Base-by-base conservation (phyloP, 2,797 vertebrate species). In the Lutjanus campechanus region DNA sequence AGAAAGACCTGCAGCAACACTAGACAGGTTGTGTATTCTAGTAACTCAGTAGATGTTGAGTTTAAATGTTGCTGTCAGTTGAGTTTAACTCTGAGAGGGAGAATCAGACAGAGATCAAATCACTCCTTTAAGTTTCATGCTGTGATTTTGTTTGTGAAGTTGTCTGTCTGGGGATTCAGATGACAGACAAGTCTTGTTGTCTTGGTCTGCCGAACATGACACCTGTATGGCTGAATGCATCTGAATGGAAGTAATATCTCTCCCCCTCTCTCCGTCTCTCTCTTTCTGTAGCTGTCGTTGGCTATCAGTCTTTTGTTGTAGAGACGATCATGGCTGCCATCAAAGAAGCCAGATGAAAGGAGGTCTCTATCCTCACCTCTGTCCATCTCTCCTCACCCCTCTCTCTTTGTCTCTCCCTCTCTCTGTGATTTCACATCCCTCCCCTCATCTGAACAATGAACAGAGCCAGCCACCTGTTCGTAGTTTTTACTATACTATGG, bases 341-440 rank as follows among this genome's bases (percentile, higher is more conserved):
- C 93, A 94, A 94, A 95, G 93, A 85, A 69, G 80, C 79, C 81
- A 91, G 94, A 95, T 95, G 92, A 95, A 95, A 95, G 92, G 90
- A 89, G 87, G 91, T 90, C 92, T 93, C 94, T 91, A 65, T 95
- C 90, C 88, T 93, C 91, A 93, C 92, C 93, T 91, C 87, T 91
- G 90, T 94, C 91, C 90, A 89, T 91, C 86, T 92, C 70, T 91
- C 85, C 76, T 89, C 84, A 82, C 87, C 90, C 73, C 76, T 81
- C 64, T 91, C 79, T 86, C 78, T 90, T 87, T 91, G 77, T 91
- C 81, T 85, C 76, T 61, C 69, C 61, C 72, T 65, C 50, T 83
- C 53, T 64, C 76, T 92, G 73, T 92, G 90, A 89, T 91, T 89
- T 92, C 82, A 89, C 79, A 86, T 81, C 81, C 78, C 85, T 83